Evolutionary conservation across 2,797 vertebrate genomes (phyloP), one percentile per base, ranked within the genome.

Genomic region (Phyllotis vaccarum): DNA sequence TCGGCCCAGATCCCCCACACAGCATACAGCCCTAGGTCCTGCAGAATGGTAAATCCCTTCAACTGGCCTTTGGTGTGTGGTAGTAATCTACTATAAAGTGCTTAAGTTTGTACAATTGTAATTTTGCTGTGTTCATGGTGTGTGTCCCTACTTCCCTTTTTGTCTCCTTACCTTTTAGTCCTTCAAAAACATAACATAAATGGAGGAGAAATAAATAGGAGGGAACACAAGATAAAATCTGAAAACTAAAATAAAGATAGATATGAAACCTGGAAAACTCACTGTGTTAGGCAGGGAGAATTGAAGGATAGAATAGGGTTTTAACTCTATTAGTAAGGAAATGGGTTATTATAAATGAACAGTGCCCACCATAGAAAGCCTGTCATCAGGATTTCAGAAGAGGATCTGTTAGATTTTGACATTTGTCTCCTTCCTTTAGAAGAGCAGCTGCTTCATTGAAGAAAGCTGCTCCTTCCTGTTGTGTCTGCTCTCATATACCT

Each of bases 1-100:
- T 58, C 64, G 37, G 95, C 96, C 0, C 0, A 21, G 97, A 97
- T n/a, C 97, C 95, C 95, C 97, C 97, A 97, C n/a, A 0, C 74
- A 93, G 96, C 97, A 95, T 81, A 96, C 97, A 98, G 97, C 96
- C 98, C n/a, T 98, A 97, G 96, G 98, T 98, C 98, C 98, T 98
- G 97, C 98, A 98, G 97, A 98, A 98, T 98, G 98, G 98, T 98
- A 98, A 98, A 98, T 98, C 98, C 98, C 93, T 76, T 89, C 94
- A 17, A 1, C 78, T 98, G 98, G 98, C 98, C 98, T 98, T 98
- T 98, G 98, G 98, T 98, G 97, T 98, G 98, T 98, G 98, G 98
- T 99, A 99, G 99, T 98, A 98, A 98, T 98, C 98, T 99, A 98
- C 99, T 98, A 99, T 98, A 99, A 99, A 99, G 99, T 99, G 98